Evolutionary conservation across 2,797 vertebrate genomes (phyloP).

Genomic region (Pampus argenteus): DNA sequence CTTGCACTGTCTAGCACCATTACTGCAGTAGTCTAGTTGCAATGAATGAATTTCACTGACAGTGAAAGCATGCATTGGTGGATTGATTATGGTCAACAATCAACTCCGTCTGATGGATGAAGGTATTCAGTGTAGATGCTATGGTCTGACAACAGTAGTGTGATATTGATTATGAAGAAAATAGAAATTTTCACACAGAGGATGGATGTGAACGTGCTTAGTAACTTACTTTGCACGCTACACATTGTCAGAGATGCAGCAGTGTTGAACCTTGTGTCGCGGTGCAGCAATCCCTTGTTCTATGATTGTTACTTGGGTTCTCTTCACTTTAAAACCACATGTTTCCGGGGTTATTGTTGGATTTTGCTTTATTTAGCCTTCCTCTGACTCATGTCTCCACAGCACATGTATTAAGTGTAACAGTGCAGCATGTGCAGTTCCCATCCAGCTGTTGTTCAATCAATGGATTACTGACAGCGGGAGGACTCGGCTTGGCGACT

Average conservation of each 20-base stretch:
- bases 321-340: conserved; percentile 29
- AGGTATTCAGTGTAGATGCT: background rate
- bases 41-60: conserved; percentile 8
- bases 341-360: conserved; percentile 19
- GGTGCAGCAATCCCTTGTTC: conserved; percentile 28
- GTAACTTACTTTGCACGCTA: background rate
- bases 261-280: conserved; percentile 16
- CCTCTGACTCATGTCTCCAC: conserved; percentile 18
- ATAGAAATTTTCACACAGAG: background rate
- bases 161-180: no score
- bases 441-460: conserved; percentile 46
- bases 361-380: conserved; percentile 39
- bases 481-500: conserved; percentile 9
- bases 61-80: background rate
- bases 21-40: background rate
- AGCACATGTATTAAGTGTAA: conserved; percentile 3
- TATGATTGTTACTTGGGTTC: conserved; percentile 29
- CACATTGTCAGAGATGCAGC: conserved; percentile 3
- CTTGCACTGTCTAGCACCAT: background rate
- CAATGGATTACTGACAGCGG: conserved; percentile 39
- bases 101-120: conserved; percentile 9
- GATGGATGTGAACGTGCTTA: no score
- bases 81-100: background rate
- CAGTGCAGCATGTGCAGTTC: conserved; percentile 18
- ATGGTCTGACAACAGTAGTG: no score